phyloP scores from a whole-genome alignment of 2,113 vertebrate species.

The Ophthalmolycus amberensis region DNA sequence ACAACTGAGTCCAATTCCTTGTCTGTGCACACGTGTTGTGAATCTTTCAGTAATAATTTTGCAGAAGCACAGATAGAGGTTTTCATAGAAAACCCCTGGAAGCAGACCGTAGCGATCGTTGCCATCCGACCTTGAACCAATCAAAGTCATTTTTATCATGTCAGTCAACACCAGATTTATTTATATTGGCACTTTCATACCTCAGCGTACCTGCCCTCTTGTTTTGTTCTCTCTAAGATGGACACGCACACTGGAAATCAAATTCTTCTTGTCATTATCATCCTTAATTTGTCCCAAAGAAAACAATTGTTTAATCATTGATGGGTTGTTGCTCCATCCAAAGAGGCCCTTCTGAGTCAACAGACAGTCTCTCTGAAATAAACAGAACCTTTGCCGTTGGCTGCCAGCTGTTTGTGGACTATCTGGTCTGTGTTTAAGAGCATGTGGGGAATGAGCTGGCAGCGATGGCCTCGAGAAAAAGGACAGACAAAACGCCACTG shows the following conservation, averaged over 20 bases:
- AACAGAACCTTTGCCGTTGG: conserved; percentile 98
- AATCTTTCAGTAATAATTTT: background rate
- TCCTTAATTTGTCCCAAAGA: conserved; percentile 63
- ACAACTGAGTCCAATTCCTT: background rate
- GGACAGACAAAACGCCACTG: background rate
- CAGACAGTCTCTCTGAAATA: conserved; percentile 89
- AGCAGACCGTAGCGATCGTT: conserved; percentile 24
- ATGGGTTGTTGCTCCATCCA: conserved; percentile 87
- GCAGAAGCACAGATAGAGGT: background rate
- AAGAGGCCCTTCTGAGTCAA: conserved; percentile 90
- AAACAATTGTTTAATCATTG: conserved; percentile 87
- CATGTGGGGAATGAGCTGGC: conserved; percentile 52
- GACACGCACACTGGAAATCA: conserved; percentile 16
- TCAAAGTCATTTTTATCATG: conserved; percentile 28
- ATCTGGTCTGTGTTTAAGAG: conserved; percentile 59
- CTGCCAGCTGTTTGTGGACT: conserved; percentile 77
- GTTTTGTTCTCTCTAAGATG: conserved; percentile 5
- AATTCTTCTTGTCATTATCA: conserved; percentile 25
- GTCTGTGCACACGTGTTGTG: background rate
- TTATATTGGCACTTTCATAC: conserved; percentile 2
- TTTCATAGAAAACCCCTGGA: background rate
- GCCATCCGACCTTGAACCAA: conserved; percentile 56
- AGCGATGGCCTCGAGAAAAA: conserved; percentile 40
- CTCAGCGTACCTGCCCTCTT: background rate
- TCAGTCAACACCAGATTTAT: conserved; percentile 21